A percentile compares a stretch with the other conserved stretches of the same genome.
phyloP scores from a whole-genome alignment of 2,113 vertebrate species.

The Pygoscelis antarcticus region DNA sequence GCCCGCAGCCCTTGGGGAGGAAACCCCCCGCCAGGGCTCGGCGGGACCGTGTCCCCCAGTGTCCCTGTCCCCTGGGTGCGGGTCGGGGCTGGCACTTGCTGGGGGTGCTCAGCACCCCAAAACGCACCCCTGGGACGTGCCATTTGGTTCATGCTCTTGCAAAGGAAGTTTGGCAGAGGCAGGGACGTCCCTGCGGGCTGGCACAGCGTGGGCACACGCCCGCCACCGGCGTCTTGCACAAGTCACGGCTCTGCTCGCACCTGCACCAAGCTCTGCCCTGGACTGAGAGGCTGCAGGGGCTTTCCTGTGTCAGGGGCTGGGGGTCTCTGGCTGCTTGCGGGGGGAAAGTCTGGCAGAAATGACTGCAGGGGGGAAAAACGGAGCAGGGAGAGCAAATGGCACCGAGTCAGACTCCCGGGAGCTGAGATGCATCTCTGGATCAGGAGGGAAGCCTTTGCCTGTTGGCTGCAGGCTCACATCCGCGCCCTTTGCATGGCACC shows the following conservation, averaged over 20 bases:
- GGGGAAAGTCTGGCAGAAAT: neutral
- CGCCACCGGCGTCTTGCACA: neutral
- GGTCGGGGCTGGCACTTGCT: neutral
- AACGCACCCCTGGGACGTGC: fast-evolving
- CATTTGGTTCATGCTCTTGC: fast-evolving
- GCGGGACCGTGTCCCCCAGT: fast-evolving
- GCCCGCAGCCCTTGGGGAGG: neutral
- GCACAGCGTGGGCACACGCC: fast-evolving
- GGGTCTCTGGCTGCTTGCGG: fast-evolving
- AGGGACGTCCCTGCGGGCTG: fast-evolving
- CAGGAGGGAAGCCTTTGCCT: neutral
- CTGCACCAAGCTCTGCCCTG: neutral
- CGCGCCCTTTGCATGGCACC: neutral
- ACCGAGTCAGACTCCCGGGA: neutral
- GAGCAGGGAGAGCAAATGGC: neutral
- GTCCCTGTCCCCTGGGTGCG: neutral
- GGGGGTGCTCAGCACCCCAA: neutral
- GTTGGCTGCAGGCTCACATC: fast-evolving
- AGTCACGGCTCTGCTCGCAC: neutral
- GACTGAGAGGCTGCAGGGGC: neutral
- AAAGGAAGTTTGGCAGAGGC: neutral
- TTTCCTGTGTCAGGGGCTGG: neutral
- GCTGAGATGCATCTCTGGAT: neutral
- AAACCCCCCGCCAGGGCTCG: neutral
- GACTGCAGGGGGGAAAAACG: fast-evolving